Evolutionary conservation across 2,113 vertebrate genomes (phyloP), one percentile per base, ranked within the genome.

Genomic region (Neogale vison): DNA sequence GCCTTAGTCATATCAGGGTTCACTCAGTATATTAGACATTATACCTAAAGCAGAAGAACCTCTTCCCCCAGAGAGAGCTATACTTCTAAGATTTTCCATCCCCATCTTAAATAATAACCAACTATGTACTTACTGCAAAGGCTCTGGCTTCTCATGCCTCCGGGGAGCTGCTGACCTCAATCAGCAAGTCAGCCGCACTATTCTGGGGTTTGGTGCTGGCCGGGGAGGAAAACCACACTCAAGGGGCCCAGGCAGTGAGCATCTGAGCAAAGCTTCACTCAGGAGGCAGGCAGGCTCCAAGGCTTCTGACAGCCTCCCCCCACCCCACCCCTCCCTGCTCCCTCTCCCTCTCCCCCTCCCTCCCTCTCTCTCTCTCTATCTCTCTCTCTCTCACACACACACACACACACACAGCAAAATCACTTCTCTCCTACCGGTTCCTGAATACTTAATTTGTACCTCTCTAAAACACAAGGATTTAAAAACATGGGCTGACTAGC

Each of bases 191-290:
- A 95, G 98, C 96, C 63, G 72, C 96, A 95, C 98, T 98, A 98
- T 98, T 98, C 97, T 98, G 95, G 96, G 98, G 95, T 98, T 88
- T 93, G 98, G 97, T 87, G 94, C 98, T 98, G 98, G 92, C 95
- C 97, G 86, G 93, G 96, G 98, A 99, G 98, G 98, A 98, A 99
- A 99, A 98, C 99, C 99, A 98, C 99, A 99, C 98, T 97, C 95
- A 74, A 18, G 88, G 98, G 98, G 98, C 97, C 77, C 57, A 83
- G 96, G 96, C 97, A 95, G 97, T 80, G 96, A 88, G 86, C 31
- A 96, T 96, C 98, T 98, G 98, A 98, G 98, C 98, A 98, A 98
- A 85, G 97, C 98, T 98, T 98, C 98, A 97, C 98, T 98, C 95
- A 98, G 98, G 99, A 99, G 99, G 98, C 98, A 96, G 98, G 98